Evolutionary conservation across 2,797 vertebrate genomes (phyloP), one percentile per base, ranked within the genome.

Genomic region (Siniperca undulata): DNA sequence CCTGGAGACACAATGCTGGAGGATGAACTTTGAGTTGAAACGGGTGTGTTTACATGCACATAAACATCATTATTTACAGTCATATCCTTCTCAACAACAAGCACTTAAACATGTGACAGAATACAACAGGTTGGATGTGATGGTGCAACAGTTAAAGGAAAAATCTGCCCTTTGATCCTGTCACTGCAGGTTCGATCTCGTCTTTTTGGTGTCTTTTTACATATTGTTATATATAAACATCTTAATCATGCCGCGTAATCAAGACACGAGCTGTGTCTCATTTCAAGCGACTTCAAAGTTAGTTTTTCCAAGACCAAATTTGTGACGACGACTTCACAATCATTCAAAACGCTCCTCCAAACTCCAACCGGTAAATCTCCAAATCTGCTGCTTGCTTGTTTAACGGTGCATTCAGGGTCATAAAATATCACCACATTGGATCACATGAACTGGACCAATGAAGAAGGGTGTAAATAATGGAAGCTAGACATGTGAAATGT

Each of bases 31-130:
- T 59, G 3, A 36, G 2, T 48, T 1, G 22, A 56, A 77, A 48
- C 52, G 5, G 80, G 59, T 72, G 83, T 78, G 88, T 89, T 88
- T 87, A 88, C 79, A 74, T 53, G n/a, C 80, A 61, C 48, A 64
- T 42, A 64, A 59, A 74, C 58, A 10, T 70, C 10, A 13, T 30
- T 5, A 62, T 65, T 44, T 3, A 44, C 60, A 60, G 44, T 44
- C 62, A 6, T 27, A 34, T 64, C 42, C 30, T 2, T 34, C 64
- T 53, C 65, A 10, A 38, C 46, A 9, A 69, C 36, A 42, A 81
- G 68, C 62, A 72, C 69, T 61, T 64, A 22, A 36, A 34, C 11
- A 2, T 9, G 5, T 12, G 24, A 60, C 9, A 27, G n/a, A 68
- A 20, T 0, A 2, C 4, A 60, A 11, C 1, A 8, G 13, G 24